Conservation (phyloP, 2,888 invertebrate species). For the Gerosis bhagava region DNA sequence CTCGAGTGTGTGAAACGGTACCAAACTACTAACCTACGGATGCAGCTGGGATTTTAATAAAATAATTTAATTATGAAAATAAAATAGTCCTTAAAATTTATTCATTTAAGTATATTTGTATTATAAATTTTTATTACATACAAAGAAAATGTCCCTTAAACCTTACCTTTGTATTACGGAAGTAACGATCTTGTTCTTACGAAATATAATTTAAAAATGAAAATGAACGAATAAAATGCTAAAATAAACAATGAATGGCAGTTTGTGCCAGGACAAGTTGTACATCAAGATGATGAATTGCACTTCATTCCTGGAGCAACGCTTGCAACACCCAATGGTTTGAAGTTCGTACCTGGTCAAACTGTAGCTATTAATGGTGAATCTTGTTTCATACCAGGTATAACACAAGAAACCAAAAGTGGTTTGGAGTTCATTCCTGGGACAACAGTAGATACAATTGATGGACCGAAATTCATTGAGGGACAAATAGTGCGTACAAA, state of each 20-base stretch:
- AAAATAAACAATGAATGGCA: slow-evolving; percentile 80
- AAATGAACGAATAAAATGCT: slow-evolving; percentile 85
- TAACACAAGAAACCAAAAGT: slow-evolving; percentile 67
- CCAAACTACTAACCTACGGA: no score
- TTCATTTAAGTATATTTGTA: no score
- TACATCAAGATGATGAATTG: slow-evolving; percentile 78
- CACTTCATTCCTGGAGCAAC: slow-evolving; percentile 86
- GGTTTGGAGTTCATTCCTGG: slow-evolving; percentile 83
- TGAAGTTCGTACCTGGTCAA: slow-evolving; percentile 86
- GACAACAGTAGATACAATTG: slow-evolving; percentile 82
- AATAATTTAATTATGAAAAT: no score
- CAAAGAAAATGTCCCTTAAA: no score
- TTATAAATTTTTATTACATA: no score
- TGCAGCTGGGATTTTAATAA: no score
- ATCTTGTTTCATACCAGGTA: slow-evolving; percentile 83
- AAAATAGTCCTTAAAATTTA: no score
- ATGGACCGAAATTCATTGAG: slow-evolving; percentile 85
- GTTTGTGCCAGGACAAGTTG: slow-evolving; percentile 85
- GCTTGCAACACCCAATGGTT: slow-evolving; percentile 82
- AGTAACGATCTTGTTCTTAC: no score
- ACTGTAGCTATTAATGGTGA: slow-evolving; percentile 76
- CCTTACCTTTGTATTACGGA: no score
- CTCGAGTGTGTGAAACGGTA: no score
- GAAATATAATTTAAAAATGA: no score
- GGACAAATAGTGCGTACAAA: slow-evolving; percentile 84